Evolutionary conservation across 1,140 invertebrate species (phyloP).

Genomic region (Cataglyphis hispanica): DNA sequence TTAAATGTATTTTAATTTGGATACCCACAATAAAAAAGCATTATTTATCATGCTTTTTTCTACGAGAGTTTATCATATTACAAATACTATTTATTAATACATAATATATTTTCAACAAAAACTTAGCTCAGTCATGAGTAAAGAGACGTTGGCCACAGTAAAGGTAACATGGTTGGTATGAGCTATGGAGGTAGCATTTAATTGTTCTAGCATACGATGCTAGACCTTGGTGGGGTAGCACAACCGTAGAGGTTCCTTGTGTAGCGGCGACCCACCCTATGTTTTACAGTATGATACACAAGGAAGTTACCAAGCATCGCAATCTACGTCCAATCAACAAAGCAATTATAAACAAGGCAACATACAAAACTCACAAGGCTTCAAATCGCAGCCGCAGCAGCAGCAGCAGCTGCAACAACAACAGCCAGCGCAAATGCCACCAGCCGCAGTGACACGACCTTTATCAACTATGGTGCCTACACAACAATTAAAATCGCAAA

Average conservation of each 20-base stretch:
- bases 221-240: constrained; percentile 86
- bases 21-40: background rate
- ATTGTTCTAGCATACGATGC: constrained; percentile 82
- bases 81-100: background rate
- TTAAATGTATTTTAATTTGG: background rate
- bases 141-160: constrained; percentile 75
- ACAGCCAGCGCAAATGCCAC: constrained; percentile 43
- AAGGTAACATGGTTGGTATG: constrained; percentile 79
- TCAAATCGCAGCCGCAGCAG: constrained; percentile 71
- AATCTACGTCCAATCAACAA: constrained; percentile 72
- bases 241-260: constrained; percentile 87
- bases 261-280: constrained; percentile 86
- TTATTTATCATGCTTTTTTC: background rate
- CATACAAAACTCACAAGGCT: constrained; percentile 61
- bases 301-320: constrained; percentile 80
- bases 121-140: constrained; percentile 81
- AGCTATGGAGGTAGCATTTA: constrained; percentile 83
- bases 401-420: constrained; percentile 56
- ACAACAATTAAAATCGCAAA: constrained; percentile 38
- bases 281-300: constrained; percentile 84
- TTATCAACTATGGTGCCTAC: constrained; percentile 29
- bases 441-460: constrained; percentile 42
- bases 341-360: constrained; percentile 77
- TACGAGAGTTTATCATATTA: constrained; percentile 8
- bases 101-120: constrained; percentile 31